phyloP scores from a whole-genome alignment of 2,888 invertebrate genomes.

The Spilarctia lutea region DNA sequence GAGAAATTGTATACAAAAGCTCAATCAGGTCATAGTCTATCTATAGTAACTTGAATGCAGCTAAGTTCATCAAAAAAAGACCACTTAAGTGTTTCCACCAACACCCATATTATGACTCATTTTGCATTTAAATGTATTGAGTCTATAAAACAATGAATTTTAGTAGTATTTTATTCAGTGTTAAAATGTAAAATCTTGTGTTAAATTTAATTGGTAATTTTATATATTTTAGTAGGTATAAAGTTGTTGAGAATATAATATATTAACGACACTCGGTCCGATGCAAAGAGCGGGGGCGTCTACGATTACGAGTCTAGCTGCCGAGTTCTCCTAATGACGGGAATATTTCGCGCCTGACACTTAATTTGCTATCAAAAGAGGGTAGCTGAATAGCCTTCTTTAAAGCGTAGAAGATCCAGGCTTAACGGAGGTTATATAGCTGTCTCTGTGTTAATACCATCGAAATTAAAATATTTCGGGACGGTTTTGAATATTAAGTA shows the following conservation, averaged over 20 bases:
- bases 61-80: too few relatives aligned
- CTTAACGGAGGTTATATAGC: slow-evolving; percentile 30
- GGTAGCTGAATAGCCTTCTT: slow-evolving; percentile 62
- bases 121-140: too few relatives aligned
- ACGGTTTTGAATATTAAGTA: background rate
- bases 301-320: slow-evolving; percentile 74
- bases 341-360: slow-evolving; percentile 81
- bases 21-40: too few relatives aligned
- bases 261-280: slow-evolving; percentile 51
- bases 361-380: slow-evolving; percentile 82
- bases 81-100: too few relatives aligned
- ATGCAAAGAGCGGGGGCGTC: slow-evolving; percentile 59
- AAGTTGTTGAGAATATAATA: slow-evolving; percentile 43
- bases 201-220: background rate
- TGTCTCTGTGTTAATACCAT: background rate
- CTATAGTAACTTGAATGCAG: too few relatives aligned
- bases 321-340: slow-evolving; percentile 77
- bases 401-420: slow-evolving; percentile 58
- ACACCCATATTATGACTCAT: too few relatives aligned
- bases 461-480: background rate
- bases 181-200: background rate
- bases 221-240: background rate
- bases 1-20: too few relatives aligned
- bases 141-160: background rate
- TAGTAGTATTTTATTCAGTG: background rate